These are phyloP conservation scores for Neotoma lepida DNA, from an alignment of 2,113 vertebrate species.

Conservation along the genomic window DNA sequence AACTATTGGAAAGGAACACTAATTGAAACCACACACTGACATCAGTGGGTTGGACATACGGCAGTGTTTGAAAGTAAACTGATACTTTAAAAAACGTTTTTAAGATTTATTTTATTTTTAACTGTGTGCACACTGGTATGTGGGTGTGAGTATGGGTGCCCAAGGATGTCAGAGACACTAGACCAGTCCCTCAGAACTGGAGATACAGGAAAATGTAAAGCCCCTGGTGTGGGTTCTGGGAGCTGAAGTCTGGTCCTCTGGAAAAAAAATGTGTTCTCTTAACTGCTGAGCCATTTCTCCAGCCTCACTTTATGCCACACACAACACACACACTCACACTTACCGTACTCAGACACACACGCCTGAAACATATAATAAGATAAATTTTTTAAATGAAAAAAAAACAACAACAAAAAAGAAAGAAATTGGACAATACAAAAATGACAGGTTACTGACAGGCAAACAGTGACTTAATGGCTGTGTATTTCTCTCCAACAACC, in stretches of 20 bases:
- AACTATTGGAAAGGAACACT: conserved; percentile 22
- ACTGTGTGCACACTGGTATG: too few relatives aligned
- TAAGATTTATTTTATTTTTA: neutral
- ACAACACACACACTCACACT: neutral
- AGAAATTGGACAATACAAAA: neutral
- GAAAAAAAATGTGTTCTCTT: neutral
- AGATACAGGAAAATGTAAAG: neutral
- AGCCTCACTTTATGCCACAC: neutral
- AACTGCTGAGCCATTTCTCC: too few relatives aligned
- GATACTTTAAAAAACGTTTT: neutral
- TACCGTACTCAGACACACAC: neutral
- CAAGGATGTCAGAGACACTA: neutral
- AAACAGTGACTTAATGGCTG: neutral
- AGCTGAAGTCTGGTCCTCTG: neutral
- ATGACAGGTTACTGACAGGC: neutral
- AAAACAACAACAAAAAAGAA: neutral
- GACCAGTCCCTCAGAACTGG: neutral
- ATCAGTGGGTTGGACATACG: neutral
- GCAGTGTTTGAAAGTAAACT: neutral
- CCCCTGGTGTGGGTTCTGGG: neutral
- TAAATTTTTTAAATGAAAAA: neutral
- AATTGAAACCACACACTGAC: conserved; percentile 14
- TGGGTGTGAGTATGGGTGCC: neutral
- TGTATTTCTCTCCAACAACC: neutral
- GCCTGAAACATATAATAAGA: neutral